Percentiles rank a stretch among this genome's conserved stretches.
These are phyloP conservation scores for Tanypteryx hageni DNA, from an alignment of 2,888 invertebrate species.

Conservation along the genomic window DNA sequence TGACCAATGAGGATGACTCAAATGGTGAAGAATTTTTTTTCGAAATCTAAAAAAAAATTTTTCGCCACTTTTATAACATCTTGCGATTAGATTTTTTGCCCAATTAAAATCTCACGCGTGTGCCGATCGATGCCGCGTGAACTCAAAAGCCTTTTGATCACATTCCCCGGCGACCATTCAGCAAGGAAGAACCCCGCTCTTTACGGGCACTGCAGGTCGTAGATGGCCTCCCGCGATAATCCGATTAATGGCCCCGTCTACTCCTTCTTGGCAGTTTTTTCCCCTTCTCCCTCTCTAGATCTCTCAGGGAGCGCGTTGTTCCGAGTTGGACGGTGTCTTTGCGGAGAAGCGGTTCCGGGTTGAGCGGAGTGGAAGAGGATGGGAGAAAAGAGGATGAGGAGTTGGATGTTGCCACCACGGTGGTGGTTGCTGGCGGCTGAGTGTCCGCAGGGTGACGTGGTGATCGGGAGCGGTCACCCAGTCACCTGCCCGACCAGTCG, in stretches of 20 bases:
- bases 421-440: neutral
- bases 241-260: neutral
- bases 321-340: neutral
- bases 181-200: neutral
- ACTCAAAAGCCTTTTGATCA: neutral
- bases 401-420: neutral
- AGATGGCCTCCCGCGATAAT: neutral
- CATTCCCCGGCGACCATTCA: neutral
- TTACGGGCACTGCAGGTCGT: neutral
- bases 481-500: slow-evolving; percentile 7
- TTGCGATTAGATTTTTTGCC: too few relatives aligned
- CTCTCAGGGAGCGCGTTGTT: neutral
- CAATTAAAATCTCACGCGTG: too few relatives aligned
- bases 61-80: too few relatives aligned
- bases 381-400: neutral
- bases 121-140: too few relatives aligned
- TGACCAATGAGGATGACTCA: too few relatives aligned
- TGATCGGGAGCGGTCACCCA: neutral
- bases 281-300: neutral
- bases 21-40: too few relatives aligned
- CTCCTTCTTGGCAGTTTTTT: neutral
- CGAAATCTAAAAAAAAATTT: too few relatives aligned
- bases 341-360: neutral
- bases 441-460: neutral
- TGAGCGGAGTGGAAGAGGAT: neutral